phyloP scores from a whole-genome alignment of 2,888 invertebrate genomes.

The Boloria selene region DNA sequence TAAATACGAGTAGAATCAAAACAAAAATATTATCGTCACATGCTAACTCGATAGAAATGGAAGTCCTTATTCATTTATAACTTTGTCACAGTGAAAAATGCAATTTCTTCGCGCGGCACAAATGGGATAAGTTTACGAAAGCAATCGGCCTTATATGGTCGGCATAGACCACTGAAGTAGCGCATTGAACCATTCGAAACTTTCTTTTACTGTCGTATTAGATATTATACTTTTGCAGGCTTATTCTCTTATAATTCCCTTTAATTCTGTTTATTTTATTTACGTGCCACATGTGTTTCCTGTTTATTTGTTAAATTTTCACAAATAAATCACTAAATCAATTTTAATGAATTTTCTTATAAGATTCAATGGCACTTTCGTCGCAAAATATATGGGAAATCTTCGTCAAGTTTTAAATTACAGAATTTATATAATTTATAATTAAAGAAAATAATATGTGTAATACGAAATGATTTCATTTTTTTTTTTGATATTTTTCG shows the following conservation, averaged over 20 bases:
- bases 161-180: conserved; percentile 70
- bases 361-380: too few species aligned
- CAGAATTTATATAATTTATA: too few species aligned
- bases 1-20: conserved; percentile 45
- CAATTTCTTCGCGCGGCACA: conserved; percentile 59
- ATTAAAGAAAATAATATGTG: too few species aligned
- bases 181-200: conserved; percentile 73
- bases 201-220: conserved; percentile 51
- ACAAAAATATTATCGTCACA: neutral
- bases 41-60: neutral
- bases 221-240: neutral
- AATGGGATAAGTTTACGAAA: conserved; percentile 80
- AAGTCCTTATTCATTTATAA: neutral
- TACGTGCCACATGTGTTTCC: too few species aligned
- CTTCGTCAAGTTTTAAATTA: too few species aligned
- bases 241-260: neutral
- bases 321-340: too few species aligned
- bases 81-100: conserved; percentile 13
- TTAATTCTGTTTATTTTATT: neutral
- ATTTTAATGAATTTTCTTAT: too few species aligned
- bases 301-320: too few species aligned
- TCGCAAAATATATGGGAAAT: too few species aligned
- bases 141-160: conserved; percentile 80
- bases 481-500: too few species aligned
- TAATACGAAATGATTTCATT: too few species aligned